Percentiles rank a stretch among this genome's conserved stretches.
phyloP scores from a whole-genome alignment of 2,888 invertebrate genomes.

The Rhimphoctona megacephalus region DNA sequence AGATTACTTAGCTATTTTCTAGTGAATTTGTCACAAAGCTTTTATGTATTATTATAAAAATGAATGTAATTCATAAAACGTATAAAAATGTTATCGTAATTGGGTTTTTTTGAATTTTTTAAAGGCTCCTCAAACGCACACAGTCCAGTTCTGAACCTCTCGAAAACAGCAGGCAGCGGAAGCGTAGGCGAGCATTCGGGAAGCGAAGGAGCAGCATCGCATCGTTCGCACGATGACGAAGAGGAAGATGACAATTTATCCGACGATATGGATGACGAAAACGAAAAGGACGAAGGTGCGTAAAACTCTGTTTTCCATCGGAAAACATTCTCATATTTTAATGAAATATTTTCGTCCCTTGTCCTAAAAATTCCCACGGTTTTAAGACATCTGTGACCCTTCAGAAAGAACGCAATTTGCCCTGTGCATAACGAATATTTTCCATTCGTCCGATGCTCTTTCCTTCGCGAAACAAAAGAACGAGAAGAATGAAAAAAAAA shows the following conservation, averaged over 20 bases:
- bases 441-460: slow-evolving; percentile 42
- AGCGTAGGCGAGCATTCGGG: slow-evolving; percentile 89
- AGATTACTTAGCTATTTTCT: not conserved
- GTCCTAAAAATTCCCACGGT: slow-evolving; percentile 29
- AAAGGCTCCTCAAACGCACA: slow-evolving; percentile 94
- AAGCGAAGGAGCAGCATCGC: slow-evolving; percentile 89
- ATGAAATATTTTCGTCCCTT: not conserved
- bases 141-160: slow-evolving; percentile 96
- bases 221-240: slow-evolving; percentile 90
- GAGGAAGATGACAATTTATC: slow-evolving; percentile 95
- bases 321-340: not conserved
- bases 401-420: not conserved
- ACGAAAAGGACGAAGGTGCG: slow-evolving; percentile 92
- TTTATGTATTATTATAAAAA: no score
- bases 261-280: slow-evolving; percentile 94
- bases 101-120: slow-evolving; percentile 8
- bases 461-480: slow-evolving; percentile 44
- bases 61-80: not conserved
- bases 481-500: slow-evolving; percentile 7
- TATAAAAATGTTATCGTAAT: not conserved
- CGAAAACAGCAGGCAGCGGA: slow-evolving; percentile 94
- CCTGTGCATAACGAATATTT: slow-evolving; percentile 24
- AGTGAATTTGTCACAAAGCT: no score
- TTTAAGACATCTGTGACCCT: not conserved
- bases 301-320: slow-evolving; percentile 20